Conservation (phyloP, 2,888 invertebrate genomes). For the Tetrapedia diversipes region DNA sequence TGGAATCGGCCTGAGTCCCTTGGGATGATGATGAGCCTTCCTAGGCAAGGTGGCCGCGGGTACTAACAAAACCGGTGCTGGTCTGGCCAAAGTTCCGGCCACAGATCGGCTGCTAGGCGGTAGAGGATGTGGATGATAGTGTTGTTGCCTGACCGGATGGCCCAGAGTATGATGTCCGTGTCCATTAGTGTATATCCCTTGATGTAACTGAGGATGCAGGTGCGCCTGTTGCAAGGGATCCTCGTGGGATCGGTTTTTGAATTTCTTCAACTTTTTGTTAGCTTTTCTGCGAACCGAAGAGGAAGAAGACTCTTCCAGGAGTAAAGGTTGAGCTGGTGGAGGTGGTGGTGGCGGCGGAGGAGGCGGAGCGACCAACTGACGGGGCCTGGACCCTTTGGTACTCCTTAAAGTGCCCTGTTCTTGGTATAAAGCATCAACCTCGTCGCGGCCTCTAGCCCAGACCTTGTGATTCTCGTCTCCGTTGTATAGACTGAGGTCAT, state of each 20-base stretch:
- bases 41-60: conserved; percentile 84
- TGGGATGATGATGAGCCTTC: conserved; percentile 79
- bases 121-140: conserved; percentile 76
- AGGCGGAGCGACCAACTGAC: conserved; percentile 94
- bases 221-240: conserved; percentile 77
- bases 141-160: conserved; percentile 79
- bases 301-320: conserved; percentile 77
- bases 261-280: conserved; percentile 78
- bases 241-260: conserved; percentile 76
- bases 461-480: conserved; percentile 97
- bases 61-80: conserved; percentile 83
- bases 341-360: conserved; percentile 87
- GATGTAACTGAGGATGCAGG: conserved; percentile 80
- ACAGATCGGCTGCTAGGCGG: conserved; percentile 78
- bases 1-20: conserved; percentile 81
- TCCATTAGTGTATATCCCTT: conserved; percentile 80
- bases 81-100: conserved; percentile 79
- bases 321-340: conserved; percentile 79
- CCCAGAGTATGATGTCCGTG: conserved; percentile 80
- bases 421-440: conserved; percentile 88
- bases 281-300: conserved; percentile 76
- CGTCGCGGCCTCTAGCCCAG: conserved; percentile 93
- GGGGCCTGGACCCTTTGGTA: conserved; percentile 86
- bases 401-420: conserved; percentile 83
- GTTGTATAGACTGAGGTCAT: conserved; percentile 93